A percentile compares a stretch with the other conserved stretches of the same genome.
Conservation (phyloP, 2,888 invertebrate genomes). For the Andrena fulva region DNA sequence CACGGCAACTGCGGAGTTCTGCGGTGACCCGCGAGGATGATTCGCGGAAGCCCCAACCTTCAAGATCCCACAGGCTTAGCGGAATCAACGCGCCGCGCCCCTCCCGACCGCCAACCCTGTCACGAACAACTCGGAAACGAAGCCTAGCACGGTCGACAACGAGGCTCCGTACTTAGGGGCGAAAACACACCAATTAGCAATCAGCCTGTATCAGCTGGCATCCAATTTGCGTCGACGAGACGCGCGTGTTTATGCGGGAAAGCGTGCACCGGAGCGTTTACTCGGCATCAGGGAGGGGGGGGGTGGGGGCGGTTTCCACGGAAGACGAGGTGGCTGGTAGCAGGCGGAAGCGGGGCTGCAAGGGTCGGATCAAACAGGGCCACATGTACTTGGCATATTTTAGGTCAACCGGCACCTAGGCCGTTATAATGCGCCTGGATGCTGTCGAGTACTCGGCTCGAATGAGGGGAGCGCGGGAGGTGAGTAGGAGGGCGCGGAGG, state of each 20-base stretch:
- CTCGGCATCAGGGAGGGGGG: conserved; percentile 8
- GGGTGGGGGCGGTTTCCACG: background rate
- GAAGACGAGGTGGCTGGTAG: background rate
- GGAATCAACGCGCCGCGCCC: background rate
- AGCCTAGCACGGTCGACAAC: conserved; percentile 12
- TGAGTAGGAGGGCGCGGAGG: background rate
- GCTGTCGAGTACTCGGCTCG: conserved; percentile 49
- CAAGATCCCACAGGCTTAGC: background rate
- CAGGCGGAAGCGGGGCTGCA: conserved; percentile 3
- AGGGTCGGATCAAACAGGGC: conserved; percentile 60
- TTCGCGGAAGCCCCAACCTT: too few species aligned
- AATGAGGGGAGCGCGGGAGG: conserved; percentile 3
- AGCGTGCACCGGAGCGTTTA: conserved; percentile 32
- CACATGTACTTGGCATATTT: conserved; percentile 74
- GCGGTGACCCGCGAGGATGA: too few species aligned
- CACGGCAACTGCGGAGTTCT: too few species aligned
- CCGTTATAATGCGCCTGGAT: conserved; percentile 63
- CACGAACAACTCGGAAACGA: background rate
- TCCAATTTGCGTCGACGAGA: conserved; percentile 27
- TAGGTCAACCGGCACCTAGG: conserved; percentile 74
- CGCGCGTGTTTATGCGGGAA: conserved; percentile 44
- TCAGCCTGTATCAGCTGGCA: conserved; percentile 36
- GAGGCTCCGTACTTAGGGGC: conserved; percentile 23
- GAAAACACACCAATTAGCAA: conserved; percentile 52
- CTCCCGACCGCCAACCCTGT: background rate